Evolutionary conservation across 1,140 invertebrate species (phyloP).

Genomic region (Meloidogyne chitwoodi): DNA sequence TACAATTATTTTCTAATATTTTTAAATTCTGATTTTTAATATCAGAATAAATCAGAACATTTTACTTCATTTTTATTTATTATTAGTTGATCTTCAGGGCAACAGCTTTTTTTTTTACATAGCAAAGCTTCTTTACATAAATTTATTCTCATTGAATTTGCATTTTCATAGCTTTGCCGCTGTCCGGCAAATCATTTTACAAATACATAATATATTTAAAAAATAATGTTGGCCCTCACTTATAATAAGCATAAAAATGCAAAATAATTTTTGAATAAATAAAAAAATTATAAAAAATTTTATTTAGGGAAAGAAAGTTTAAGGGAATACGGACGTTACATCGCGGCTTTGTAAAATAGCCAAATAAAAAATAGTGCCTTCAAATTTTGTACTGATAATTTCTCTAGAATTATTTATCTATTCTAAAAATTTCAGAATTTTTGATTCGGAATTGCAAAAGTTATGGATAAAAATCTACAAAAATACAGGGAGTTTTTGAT

Average conservation of each 20-base stretch:
- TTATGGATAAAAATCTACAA: not conserved
- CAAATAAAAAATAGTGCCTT: not conserved
- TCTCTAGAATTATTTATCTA: not conserved
- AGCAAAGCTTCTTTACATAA: not conserved
- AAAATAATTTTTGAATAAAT: not conserved
- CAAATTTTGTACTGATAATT: not conserved
- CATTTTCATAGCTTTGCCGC: not conserved
- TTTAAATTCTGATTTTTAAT: not conserved
- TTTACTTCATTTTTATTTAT: not conserved
- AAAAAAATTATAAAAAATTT: not conserved
- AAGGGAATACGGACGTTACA: not conserved
- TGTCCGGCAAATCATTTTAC: not conserved
- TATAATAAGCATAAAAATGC: not conserved
- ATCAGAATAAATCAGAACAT: not conserved
- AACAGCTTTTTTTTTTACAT: not conserved
- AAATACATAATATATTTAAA: not conserved
- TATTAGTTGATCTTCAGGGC: not conserved
- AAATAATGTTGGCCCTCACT: not conserved
- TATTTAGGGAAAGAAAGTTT: not conserved
- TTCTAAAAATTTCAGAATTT: not conserved
- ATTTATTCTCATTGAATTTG: not conserved
- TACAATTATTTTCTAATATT: no score
- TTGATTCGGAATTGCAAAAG: not conserved
- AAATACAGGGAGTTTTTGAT: no score
- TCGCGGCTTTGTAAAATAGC: not conserved